Conservation (phyloP, 92 coral and sea anemone genomes). For the Zoanthus solanderi region DNA sequence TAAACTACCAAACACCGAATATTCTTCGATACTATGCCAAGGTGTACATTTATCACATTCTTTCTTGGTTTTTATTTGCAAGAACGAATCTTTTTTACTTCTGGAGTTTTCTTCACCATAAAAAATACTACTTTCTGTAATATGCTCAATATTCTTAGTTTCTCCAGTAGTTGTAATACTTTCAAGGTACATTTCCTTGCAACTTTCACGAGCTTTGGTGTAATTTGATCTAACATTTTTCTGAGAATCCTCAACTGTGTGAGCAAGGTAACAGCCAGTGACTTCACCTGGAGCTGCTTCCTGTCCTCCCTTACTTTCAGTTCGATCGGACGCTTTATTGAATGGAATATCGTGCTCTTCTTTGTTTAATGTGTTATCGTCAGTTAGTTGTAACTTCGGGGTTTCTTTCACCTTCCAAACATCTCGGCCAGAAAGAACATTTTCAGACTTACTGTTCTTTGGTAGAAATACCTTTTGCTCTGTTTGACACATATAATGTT, state of each 20-base stretch:
- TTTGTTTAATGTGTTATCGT: background rate
- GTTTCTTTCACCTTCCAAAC: background rate
- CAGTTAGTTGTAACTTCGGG: background rate
- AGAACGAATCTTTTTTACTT: constrained; percentile 5
- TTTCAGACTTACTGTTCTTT: background rate
- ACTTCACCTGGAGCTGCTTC: background rate
- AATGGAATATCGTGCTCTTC: background rate
- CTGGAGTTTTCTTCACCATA: background rate
- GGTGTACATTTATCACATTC: background rate
- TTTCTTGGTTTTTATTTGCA: constrained; percentile 12
- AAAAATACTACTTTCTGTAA: background rate
- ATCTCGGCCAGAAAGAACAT: background rate
- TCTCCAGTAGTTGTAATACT: background rate
- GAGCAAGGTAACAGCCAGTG: background rate
- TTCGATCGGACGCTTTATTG: background rate
- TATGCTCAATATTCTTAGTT: background rate
- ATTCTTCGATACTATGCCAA: background rate
- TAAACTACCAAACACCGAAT: background rate
- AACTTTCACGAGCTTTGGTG: too few relatives aligned
- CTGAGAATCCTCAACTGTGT: background rate
- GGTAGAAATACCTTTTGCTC: background rate
- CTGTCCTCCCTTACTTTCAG: background rate
- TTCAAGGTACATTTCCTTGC: constrained; percentile 1
- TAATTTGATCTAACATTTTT: background rate
- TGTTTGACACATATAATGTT: background rate